Conservation (phyloP, 2,888 invertebrate species). For the Stegophylla sp. region DNA sequence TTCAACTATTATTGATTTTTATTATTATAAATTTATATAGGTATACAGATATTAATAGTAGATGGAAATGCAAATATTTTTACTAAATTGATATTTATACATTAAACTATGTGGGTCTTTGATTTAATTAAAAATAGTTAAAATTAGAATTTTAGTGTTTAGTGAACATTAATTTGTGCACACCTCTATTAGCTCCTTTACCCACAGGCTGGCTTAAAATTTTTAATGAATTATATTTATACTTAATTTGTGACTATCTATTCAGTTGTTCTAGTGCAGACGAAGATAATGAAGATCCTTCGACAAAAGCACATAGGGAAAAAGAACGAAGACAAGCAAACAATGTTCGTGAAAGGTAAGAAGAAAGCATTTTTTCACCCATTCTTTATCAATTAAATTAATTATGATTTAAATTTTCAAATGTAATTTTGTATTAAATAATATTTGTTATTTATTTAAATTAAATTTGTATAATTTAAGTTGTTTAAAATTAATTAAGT, state of each 20-base stretch:
- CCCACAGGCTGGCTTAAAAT: background rate
- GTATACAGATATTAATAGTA: too few species aligned
- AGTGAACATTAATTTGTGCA: constrained; percentile 7
- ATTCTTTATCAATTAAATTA: background rate
- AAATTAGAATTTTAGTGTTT: background rate
- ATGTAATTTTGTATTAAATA: background rate
- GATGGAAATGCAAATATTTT: too few species aligned
- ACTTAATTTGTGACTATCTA: constrained; percentile 35
- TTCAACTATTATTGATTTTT: background rate
- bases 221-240: background rate
- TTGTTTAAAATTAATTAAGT: background rate
- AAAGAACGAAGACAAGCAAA: constrained; percentile 94
- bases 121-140: background rate
- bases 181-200: constrained; percentile 8
- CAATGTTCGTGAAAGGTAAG: constrained; percentile 93
- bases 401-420: background rate
- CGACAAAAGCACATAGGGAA: constrained; percentile 91
- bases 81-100: background rate
- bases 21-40: too few species aligned
- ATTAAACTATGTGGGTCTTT: background rate
- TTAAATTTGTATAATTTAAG: background rate
- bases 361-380: background rate
- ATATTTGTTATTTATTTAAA: background rate
- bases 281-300: constrained; percentile 79
- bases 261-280: constrained; percentile 77